These are phyloP conservation scores for Euphysa ruthae DNA, from an alignment of 30 jellyfish, hydroid and myxozoan genomes.

Conservation along the genomic window DNA sequence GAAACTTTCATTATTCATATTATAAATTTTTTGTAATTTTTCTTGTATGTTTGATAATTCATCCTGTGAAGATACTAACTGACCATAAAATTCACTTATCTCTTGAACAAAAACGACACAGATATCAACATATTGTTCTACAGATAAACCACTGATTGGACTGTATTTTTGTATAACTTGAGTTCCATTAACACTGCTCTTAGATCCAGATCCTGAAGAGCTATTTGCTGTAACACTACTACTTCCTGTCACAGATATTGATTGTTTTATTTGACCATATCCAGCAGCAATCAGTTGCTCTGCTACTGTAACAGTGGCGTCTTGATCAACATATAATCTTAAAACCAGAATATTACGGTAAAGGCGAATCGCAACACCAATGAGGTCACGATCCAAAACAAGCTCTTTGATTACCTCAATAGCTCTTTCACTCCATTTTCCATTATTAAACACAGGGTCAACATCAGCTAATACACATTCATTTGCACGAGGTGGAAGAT, in stretches of 20 bases:
- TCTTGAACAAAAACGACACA: slow-evolving; percentile 43
- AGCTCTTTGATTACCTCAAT: slow-evolving; percentile 60
- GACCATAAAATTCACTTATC: slow-evolving; percentile 50
- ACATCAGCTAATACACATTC: slow-evolving; percentile 70
- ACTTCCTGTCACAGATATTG: slow-evolving; percentile 35
- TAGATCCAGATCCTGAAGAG: slow-evolving; percentile 12
- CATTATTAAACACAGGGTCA: slow-evolving; percentile 62
- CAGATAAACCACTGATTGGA: not conserved
- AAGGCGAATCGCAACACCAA: slow-evolving; percentile 59
- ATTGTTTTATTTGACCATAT: slow-evolving; percentile 35
- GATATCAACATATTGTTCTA: slow-evolving; percentile 42
- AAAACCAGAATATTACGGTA: slow-evolving; percentile 42
- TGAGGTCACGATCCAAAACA: slow-evolving; percentile 54
- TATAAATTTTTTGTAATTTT: slow-evolving; percentile 40
- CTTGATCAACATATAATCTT: slow-evolving; percentile 47
- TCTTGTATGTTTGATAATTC: slow-evolving; percentile 31
- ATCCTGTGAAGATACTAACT: slow-evolving; percentile 34
- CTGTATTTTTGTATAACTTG: slow-evolving; percentile 13
- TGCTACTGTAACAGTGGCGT: slow-evolving; percentile 43
- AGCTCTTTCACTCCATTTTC: slow-evolving; percentile 64
- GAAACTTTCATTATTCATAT: not conserved
- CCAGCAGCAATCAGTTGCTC: slow-evolving; percentile 83
- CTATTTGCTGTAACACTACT: slow-evolving; percentile 28
- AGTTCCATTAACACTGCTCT: slow-evolving; percentile 28
- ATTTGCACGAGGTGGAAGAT: slow-evolving; percentile 66